phyloP scores from a whole-genome alignment of 2,888 invertebrate species.

The Eristalinus sepulchralis region DNA sequence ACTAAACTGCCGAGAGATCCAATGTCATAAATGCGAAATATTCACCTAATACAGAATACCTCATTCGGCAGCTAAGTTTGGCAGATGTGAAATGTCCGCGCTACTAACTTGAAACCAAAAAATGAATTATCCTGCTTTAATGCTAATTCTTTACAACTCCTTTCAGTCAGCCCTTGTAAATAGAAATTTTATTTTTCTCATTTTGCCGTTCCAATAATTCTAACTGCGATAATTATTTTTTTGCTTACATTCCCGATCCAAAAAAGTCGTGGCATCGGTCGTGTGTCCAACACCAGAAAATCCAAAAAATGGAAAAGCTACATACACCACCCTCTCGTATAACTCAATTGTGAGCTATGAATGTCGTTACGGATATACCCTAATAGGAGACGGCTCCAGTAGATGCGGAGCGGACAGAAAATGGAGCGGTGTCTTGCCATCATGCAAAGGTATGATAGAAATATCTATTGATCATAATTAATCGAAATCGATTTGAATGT shows the following conservation, averaged over 20 bases:
- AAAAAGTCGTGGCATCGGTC: constrained; percentile 92
- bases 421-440: constrained; percentile 96
- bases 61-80: too few relatives aligned
- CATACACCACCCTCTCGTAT: constrained; percentile 95
- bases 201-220: neutral
- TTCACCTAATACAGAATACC: too few relatives aligned
- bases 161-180: neutral
- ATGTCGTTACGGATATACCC: constrained; percentile 95
- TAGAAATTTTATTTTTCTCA: constrained; percentile 6
- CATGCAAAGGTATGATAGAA: constrained; percentile 90
- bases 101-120: too few relatives aligned
- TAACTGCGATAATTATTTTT: constrained; percentile 12
- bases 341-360: constrained; percentile 97
- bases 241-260: constrained; percentile 11
- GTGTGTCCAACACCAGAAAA: constrained; percentile 96
- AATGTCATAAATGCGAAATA: too few relatives aligned
- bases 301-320: constrained; percentile 95
- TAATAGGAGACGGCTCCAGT: constrained; percentile 94
- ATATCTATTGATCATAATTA: neutral
- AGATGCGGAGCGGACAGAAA: constrained; percentile 96
- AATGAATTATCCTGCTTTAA: too few relatives aligned
- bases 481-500: neutral
- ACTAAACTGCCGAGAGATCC: too few relatives aligned
- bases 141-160: too few relatives aligned
- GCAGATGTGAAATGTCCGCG: too few relatives aligned